phyloP scores from a whole-genome alignment of 2,113 vertebrate genomes.

The Rhinoptilus africanus region DNA sequence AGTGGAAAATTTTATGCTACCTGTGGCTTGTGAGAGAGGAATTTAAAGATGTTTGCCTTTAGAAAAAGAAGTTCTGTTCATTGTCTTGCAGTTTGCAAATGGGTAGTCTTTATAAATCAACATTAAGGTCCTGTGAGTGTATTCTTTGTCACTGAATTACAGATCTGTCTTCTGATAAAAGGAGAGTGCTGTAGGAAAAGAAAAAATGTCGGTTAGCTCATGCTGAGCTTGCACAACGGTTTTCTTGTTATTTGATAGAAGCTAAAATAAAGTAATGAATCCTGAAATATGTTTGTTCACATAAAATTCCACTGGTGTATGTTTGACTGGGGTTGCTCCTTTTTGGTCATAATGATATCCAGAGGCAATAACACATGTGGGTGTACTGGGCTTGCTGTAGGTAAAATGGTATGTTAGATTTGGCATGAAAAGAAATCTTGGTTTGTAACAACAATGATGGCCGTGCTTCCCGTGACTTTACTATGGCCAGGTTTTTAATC shows the following conservation, averaged over 20 bases:
- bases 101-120: not conserved
- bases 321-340: not conserved
- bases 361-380: not conserved
- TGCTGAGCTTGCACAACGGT: not conserved
- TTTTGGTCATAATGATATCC: not conserved
- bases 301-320: not conserved
- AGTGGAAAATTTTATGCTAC: not conserved
- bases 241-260: not conserved
- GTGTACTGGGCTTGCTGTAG: not conserved
- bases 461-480: not conserved
- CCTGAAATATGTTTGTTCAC: not conserved
- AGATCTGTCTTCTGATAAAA: not conserved
- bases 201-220: not conserved
- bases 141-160: not conserved
- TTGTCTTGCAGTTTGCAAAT: not conserved
- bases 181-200: not conserved
- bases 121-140: not conserved
- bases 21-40: not conserved
- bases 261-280: not conserved
- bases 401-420: not conserved
- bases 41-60: not conserved
- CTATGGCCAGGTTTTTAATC: not conserved
- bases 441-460: rapidly evolving
- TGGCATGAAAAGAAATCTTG: not conserved
- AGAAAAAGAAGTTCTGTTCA: not conserved